phyloP scores from a whole-genome alignment of 1,140 invertebrate species.

The Leptonema lineaticorne region DNA sequence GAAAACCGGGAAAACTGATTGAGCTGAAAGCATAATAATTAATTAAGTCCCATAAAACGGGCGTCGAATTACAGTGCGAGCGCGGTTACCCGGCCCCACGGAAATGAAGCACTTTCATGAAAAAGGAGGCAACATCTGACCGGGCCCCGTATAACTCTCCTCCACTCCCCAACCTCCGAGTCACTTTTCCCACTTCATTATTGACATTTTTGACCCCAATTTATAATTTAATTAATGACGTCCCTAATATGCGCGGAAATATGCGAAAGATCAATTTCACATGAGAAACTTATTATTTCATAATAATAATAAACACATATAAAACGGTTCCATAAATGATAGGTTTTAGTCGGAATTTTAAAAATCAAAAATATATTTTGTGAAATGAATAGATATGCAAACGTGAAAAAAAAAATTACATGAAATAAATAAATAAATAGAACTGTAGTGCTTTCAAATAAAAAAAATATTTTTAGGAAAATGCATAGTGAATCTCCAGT shows the following conservation, averaged over 20 bases:
- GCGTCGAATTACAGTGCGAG: neutral
- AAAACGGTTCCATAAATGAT: neutral
- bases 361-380: neutral
- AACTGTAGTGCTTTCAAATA: neutral
- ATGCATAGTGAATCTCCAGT: too few relatives aligned
- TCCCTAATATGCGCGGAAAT: neutral
- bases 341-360: neutral
- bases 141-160: too few relatives aligned
- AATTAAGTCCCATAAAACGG: slow-evolving; percentile 13
- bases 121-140: too few relatives aligned
- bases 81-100: too few relatives aligned
- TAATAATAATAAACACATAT: neutral
- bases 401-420: too few relatives aligned
- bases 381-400: too few relatives aligned
- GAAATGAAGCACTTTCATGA: too few relatives aligned
- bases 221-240: neutral
- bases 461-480: neutral
- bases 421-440: neutral
- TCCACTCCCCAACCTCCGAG: too few relatives aligned
- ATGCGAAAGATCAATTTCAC: too few relatives aligned
- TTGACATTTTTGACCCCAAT: neutral
- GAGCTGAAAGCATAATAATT: slow-evolving; percentile 12
- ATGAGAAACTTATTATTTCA: too few relatives aligned
- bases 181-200: neutral
- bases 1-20: slow-evolving; percentile 5